A percentile compares a stretch with the other conserved stretches of the same genome.
phyloP scores from a whole-genome alignment of 2,797 vertebrate genomes.

The Eulemur rubriventer region DNA sequence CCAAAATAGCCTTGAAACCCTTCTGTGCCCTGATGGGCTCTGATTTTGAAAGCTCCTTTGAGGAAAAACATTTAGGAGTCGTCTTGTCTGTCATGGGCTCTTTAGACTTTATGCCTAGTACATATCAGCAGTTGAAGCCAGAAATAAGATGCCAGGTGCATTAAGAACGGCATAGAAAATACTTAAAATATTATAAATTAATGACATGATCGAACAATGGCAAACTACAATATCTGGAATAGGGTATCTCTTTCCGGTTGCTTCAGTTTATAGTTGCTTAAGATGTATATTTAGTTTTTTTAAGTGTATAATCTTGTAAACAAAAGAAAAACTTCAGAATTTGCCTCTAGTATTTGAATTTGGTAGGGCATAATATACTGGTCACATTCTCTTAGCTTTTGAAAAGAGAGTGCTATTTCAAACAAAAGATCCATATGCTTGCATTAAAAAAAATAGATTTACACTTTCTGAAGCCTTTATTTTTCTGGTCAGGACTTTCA shows the following conservation, averaged over 20 bases:
- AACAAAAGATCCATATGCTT: constrained; percentile 40
- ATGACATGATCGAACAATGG: constrained; percentile 18
- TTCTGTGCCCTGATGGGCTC: background rate
- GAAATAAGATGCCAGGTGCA: constrained; percentile 43
- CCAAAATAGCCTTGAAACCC: constrained; percentile 57
- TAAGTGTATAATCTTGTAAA: background rate
- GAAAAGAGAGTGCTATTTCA: constrained; percentile 55
- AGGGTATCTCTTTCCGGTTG: background rate
- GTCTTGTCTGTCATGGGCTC: background rate
- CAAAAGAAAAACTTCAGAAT: constrained; percentile 22
- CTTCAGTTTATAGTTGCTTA: constrained; percentile 3
- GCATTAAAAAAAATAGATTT: constrained; percentile 18
- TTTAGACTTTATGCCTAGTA: background rate
- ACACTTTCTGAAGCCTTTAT: constrained; percentile 42
- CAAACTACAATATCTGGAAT: background rate
- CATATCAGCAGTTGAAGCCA: constrained; percentile 36
- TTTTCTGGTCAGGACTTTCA: constrained; percentile 54
- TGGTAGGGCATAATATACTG: background rate
- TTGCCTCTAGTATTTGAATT: constrained; percentile 46
- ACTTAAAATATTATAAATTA: constrained; percentile 70
- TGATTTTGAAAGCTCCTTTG: constrained; percentile 47
- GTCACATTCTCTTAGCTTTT: constrained; percentile 45
- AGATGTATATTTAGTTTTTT: constrained; percentile 26
- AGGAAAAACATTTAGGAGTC: constrained; percentile 56
- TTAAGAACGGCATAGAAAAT: constrained; percentile 59